Evolutionary conservation across 2,797 vertebrate genomes (phyloP).

Genomic region (Micropoecilia bifurca): DNA sequence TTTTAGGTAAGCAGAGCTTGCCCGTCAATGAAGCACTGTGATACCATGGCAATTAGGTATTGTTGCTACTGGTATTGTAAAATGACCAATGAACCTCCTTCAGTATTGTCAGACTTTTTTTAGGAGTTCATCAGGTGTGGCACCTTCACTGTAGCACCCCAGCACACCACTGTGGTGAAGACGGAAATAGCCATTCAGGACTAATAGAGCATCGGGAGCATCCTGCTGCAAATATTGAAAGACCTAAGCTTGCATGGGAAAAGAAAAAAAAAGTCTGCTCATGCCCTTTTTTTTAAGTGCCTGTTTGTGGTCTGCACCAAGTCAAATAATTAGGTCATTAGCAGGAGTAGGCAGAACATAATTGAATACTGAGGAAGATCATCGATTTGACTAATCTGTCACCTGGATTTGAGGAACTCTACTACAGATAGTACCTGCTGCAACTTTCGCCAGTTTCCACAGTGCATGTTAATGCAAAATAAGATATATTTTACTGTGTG

Average conservation of each 20-base stretch:
- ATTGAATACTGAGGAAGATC: background rate
- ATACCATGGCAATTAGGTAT: background rate
- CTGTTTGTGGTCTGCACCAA: too few relatives aligned
- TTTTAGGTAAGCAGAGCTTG: background rate
- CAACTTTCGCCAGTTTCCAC: background rate
- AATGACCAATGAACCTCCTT: background rate
- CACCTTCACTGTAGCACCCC: too few relatives aligned
- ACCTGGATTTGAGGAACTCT: background rate
- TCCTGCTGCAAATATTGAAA: too few relatives aligned
- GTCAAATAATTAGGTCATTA: background rate
- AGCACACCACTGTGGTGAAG: too few relatives aligned
- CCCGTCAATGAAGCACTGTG: background rate
- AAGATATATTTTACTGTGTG: background rate
- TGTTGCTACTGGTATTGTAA: background rate
- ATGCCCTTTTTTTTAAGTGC: too few relatives aligned
- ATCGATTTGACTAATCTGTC: background rate
- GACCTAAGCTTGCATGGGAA: too few relatives aligned
- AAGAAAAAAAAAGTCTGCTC: too few relatives aligned
- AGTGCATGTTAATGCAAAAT: background rate
- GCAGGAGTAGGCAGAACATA: background rate
- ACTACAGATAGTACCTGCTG: background rate
- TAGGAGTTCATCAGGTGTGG: too few relatives aligned
- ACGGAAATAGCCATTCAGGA: too few relatives aligned
- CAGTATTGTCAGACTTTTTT: background rate
- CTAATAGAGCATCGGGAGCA: too few relatives aligned